Percentiles rank a stretch among this genome's conserved stretches.
Evolutionary conservation across 2,888 invertebrate species (phyloP).

Genomic region (Microctonus brassicae): DNA sequence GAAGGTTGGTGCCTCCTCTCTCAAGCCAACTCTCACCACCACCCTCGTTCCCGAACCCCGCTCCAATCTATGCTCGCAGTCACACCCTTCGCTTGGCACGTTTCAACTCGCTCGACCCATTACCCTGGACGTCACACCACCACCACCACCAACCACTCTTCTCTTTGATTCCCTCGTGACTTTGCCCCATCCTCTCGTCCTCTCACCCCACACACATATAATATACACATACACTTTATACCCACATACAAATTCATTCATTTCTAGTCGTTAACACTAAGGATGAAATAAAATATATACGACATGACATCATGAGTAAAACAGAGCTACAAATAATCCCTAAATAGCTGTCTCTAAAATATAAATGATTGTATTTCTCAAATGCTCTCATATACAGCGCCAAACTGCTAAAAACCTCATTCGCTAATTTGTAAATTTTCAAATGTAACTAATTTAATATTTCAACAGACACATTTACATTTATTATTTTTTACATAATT

Average conservation of each 20-base stretch:
- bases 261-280: neutral
- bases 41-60: constrained; percentile 30
- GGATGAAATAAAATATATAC: neutral
- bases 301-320: constrained; percentile 1
- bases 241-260: neutral
- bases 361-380: neutral
- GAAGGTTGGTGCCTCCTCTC: constrained; percentile 43
- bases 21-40: constrained; percentile 37
- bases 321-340: neutral
- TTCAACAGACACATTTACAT: neutral
- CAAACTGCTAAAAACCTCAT: too few species aligned
- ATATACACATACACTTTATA: neutral
- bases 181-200: constrained; percentile 6
- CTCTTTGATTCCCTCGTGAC: constrained; percentile 22
- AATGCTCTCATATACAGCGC: too few species aligned
- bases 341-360: neutral
- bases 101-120: constrained; percentile 52
- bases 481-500: too few species aligned
- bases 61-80: constrained; percentile 16
- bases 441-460: neutral
- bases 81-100: constrained; percentile 34
- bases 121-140: constrained; percentile 54
- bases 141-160: constrained; percentile 47
- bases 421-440: neutral
- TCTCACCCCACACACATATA: constrained; percentile 6